Conservation (phyloP, 2,888 invertebrate species). For the Nasonovia ribisnigri region DNA sequence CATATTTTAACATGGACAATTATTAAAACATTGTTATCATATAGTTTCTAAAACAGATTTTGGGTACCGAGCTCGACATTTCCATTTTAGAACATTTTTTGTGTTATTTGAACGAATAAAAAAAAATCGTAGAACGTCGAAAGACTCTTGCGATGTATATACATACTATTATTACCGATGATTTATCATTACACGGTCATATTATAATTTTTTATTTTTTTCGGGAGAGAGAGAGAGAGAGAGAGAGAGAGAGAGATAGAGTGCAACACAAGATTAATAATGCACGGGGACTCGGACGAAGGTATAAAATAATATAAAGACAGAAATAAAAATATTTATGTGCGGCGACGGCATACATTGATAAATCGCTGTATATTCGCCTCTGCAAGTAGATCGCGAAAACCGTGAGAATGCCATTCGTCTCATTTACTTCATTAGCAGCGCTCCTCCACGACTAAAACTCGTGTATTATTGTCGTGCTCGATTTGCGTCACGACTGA, state of each 20-base stretch:
- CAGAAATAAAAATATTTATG: not conserved
- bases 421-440: not conserved
- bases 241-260: not conserved
- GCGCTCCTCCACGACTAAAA: not conserved
- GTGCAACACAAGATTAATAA: not conserved
- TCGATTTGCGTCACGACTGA: not conserved
- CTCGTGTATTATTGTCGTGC: not conserved
- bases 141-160: not conserved
- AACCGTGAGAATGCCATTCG: not conserved
- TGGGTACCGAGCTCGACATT: too few relatives aligned
- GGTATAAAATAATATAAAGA: not conserved
- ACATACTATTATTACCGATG: not conserved
- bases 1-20: too few relatives aligned
- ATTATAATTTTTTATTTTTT: not conserved
- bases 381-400: not conserved
- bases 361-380: not conserved
- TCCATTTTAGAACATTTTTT: not conserved
- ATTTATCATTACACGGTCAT: not conserved
- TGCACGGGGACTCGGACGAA: not conserved
- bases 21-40: too few relatives aligned
- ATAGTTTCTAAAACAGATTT: too few relatives aligned
- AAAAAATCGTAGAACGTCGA: not conserved
- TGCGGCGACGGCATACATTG: not conserved
- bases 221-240: not conserved
- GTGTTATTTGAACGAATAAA: not conserved